Evolutionary conservation across 2,797 vertebrate species (phyloP).

Genomic region (Otolemur crassicaudatus): DNA sequence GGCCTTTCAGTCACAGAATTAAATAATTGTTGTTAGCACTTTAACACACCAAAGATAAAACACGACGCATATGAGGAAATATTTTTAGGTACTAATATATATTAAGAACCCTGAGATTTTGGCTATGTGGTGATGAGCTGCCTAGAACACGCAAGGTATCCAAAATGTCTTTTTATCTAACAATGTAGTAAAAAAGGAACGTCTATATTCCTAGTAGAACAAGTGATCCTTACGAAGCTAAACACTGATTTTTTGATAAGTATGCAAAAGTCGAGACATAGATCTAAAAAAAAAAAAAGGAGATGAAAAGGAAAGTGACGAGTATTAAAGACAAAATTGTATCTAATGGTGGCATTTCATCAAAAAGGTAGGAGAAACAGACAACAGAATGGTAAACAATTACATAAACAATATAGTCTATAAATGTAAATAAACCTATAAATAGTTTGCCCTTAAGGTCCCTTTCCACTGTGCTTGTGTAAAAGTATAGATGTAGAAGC

Average conservation of each 20-base stretch:
- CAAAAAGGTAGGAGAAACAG: background rate
- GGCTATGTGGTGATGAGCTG: background rate
- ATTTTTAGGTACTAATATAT: background rate
- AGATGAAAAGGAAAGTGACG: background rate
- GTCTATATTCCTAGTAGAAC: background rate
- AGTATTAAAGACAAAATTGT: background rate
- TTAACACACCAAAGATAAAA: conserved; percentile 5
- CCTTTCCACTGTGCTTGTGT: background rate
- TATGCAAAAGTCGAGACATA: background rate
- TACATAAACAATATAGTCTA: background rate
- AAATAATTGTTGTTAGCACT: background rate
- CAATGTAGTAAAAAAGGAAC: background rate
- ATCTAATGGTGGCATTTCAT: background rate
- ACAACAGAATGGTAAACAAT: background rate
- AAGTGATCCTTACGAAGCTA: background rate
- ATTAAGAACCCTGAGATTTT: background rate
- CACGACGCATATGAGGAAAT: background rate
- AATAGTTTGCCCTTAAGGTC: background rate
- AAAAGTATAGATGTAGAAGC: background rate
- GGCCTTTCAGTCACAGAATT: conserved; percentile 19
- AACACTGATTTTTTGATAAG: background rate
- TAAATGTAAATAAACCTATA: background rate
- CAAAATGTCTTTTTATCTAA: conserved; percentile 11
- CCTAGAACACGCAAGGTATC: background rate
- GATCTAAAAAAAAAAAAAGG: background rate